Evolutionary conservation across 2,797 vertebrate species (phyloP).

Genomic region (Melanotaenia pygmaea): DNA sequence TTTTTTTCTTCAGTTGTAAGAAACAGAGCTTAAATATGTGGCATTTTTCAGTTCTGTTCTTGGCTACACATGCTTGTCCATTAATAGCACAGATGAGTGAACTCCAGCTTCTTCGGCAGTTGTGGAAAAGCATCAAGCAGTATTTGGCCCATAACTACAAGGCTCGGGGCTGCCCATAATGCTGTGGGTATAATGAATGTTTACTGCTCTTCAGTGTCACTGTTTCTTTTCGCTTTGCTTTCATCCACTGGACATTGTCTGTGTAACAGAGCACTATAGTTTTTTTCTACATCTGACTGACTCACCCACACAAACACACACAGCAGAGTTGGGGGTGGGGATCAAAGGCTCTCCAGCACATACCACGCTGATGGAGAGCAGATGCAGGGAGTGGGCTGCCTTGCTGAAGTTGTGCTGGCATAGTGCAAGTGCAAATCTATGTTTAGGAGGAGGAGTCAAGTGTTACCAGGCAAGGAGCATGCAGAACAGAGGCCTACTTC

Average conservation of each 20-base stretch:
- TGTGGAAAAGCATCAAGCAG: constrained; percentile 50
- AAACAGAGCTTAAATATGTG: constrained; percentile 37
- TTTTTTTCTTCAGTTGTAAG: constrained; percentile 21
- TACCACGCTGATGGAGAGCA: constrained; percentile 86
- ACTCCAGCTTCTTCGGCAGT: constrained; percentile 56
- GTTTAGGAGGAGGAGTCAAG: constrained; percentile 72
- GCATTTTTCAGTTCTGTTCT: constrained; percentile 50
- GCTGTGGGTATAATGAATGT: constrained; percentile 68
- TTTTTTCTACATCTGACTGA: constrained; percentile 64
- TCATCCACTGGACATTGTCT: constrained; percentile 73
- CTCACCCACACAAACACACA: constrained; percentile 52
- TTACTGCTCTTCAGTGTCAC: constrained; percentile 76
- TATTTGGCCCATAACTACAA: constrained; percentile 52
- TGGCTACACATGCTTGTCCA: constrained; percentile 51
- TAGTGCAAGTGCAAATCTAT: constrained; percentile 69
- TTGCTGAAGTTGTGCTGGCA: constrained; percentile 71
- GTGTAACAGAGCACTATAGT: constrained; percentile 67
- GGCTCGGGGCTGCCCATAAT: constrained; percentile 51
- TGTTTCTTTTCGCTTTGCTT: constrained; percentile 65
- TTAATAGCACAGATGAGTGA: constrained; percentile 59
- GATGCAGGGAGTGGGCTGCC: constrained; percentile 82
- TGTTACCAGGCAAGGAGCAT: constrained; percentile 66
- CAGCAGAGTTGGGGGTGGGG: constrained; percentile 50
- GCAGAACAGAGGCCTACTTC: constrained; percentile 43
- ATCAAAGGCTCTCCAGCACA: constrained; percentile 83